These are phyloP conservation scores for Antheraea assamensis DNA, from an alignment of 2,888 invertebrate genomes.

Conservation along the genomic window DNA sequence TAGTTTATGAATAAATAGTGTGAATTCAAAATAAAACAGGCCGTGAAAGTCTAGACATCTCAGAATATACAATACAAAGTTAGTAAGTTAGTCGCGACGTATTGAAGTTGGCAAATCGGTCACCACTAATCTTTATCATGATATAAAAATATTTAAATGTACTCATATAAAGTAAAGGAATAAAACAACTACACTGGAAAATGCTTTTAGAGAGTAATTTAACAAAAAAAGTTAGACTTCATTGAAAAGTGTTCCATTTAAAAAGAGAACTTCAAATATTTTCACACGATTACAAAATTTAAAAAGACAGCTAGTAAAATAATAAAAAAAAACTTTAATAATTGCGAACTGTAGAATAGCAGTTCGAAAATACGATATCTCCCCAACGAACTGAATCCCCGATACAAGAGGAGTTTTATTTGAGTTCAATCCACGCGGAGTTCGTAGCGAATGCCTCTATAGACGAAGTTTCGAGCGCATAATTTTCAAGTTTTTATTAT, in stretches of 20 bases:
- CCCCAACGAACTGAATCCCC: conserved; percentile 28
- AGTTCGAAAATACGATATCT: conserved; percentile 21
- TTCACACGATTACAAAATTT: neutral
- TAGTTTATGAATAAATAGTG: no score
- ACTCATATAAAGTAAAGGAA: neutral
- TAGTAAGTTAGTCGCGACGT: no score
- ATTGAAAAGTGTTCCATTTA: neutral
- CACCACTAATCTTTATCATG: no score
- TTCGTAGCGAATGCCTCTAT: conserved; percentile 35
- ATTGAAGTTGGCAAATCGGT: no score
- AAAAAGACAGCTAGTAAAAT: neutral
- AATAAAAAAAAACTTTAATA: conserved; percentile 6
- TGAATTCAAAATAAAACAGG: no score
- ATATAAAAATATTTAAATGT: neutral
- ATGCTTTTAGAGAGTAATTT: neutral
- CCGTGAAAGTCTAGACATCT: no score
- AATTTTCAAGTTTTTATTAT: conserved; percentile 47
- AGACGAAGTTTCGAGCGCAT: conserved; percentile 46
- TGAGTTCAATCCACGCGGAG: conserved; percentile 34
- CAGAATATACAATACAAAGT: no score
- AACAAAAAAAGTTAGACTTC: neutral
- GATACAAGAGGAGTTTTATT: conserved; percentile 34
- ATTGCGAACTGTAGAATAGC: conserved; percentile 3
- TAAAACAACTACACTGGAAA: neutral
- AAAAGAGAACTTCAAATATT: neutral